Evolutionary conservation across 2,113 vertebrate species (phyloP).

Genomic region (Nothoprocta perdicaria): DNA sequence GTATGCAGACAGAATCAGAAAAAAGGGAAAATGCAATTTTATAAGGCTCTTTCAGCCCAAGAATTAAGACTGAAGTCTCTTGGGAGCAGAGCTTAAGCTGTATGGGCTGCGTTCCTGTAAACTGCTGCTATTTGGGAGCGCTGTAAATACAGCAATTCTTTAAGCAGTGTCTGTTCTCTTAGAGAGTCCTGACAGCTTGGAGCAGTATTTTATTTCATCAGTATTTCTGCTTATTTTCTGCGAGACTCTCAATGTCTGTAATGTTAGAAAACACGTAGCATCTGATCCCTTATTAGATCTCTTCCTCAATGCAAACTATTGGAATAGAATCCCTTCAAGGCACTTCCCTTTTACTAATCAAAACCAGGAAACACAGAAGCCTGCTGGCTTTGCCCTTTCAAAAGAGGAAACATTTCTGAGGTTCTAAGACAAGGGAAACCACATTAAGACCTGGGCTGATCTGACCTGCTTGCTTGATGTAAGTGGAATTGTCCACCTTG

Average conservation of each 20-base stretch:
- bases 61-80: slow-evolving; percentile 3
- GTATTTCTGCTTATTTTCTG: slow-evolving; percentile 15
- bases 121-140: not conserved
- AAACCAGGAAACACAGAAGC: slow-evolving; percentile 28
- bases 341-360: slow-evolving; percentile 58
- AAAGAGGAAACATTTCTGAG: not conserved
- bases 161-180: not conserved
- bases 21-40: not conserved
- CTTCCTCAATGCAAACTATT: not conserved
- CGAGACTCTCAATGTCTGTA: not conserved
- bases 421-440: not conserved
- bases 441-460: not conserved
- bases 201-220: not conserved
- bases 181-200: not conserved
- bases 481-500: not conserved
- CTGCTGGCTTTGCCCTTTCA: slow-evolving; percentile 1
- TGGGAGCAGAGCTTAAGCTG: slow-evolving; percentile 19
- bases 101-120: not conserved
- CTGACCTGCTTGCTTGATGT: not conserved
- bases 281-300: fast-evolving
- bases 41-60: not conserved
- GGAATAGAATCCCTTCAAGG: slow-evolving; percentile 37
- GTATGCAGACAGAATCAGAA: not conserved
- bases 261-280: not conserved
- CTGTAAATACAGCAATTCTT: not conserved